These are phyloP conservation scores for Hirtodrosophila alboralis DNA, from an alignment of 2,888 invertebrate genomes.

Conservation along the genomic window DNA sequence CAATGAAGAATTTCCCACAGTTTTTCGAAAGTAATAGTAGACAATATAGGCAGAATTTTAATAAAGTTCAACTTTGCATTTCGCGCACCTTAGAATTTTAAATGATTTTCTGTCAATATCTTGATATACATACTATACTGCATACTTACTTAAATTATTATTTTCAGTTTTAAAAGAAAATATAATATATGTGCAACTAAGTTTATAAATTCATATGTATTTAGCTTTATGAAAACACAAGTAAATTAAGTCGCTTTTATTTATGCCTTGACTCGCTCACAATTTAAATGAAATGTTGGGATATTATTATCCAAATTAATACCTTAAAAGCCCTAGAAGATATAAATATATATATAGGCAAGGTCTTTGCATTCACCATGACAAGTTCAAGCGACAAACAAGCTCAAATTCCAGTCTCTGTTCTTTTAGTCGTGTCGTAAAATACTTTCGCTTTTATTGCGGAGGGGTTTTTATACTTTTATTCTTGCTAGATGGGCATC, in stretches of 20 bases:
- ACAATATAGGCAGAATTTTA: no score
- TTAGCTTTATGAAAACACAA: not conserved
- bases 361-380: slow-evolving; percentile 5
- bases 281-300: slow-evolving; percentile 5
- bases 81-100: no score
- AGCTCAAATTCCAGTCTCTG: slow-evolving; percentile 41
- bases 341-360: slow-evolving; percentile 1
- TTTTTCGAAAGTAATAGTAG: no score
- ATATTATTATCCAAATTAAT: not conserved
- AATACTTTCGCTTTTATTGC: slow-evolving; percentile 62
- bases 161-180: no score
- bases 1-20: no score
- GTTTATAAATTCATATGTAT: no score
- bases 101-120: no score
- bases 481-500: slow-evolving; percentile 29
- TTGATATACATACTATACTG: no score
- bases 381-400: slow-evolving; percentile 11
- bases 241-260: not conserved
- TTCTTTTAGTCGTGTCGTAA: slow-evolving; percentile 32
- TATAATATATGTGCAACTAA: no score
- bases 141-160: no score
- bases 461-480: slow-evolving; percentile 38
- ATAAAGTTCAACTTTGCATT: no score
- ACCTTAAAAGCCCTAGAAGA: slow-evolving; percentile 17
- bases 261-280: slow-evolving; percentile 9